Conservation (phyloP, 2,113 vertebrate genomes). For the Lagopus leucura region DNA sequence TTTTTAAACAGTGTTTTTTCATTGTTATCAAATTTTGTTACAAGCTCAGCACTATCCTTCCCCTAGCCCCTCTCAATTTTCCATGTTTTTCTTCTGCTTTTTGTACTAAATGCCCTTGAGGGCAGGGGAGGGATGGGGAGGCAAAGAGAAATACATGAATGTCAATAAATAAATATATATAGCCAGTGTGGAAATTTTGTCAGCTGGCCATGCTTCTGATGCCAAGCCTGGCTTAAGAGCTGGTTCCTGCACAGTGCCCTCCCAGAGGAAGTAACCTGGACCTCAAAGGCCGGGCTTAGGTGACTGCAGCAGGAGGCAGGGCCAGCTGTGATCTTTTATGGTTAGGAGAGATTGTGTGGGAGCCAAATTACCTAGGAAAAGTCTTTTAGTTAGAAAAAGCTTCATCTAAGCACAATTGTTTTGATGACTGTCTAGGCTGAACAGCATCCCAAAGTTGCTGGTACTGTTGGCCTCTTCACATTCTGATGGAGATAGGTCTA, state of each 20-base stretch:
- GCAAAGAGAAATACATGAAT: not conserved
- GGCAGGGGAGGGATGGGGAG: not conserved
- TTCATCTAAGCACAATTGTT: not conserved
- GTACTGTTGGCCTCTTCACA: not conserved
- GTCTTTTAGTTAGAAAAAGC: not conserved
- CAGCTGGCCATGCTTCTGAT: not conserved
- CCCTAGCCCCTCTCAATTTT: not conserved
- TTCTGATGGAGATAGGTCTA: not conserved
- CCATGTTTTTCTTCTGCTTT: not conserved
- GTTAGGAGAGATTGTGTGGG: not conserved
- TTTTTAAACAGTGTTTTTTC: slow-evolving; percentile 8
- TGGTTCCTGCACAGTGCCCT: not conserved
- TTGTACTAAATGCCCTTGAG: not conserved
- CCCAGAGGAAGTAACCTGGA: not conserved
- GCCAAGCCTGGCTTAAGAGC: not conserved
- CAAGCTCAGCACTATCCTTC: not conserved
- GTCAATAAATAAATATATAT: not conserved
- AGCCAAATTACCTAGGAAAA: not conserved
- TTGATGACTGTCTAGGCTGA: not conserved
- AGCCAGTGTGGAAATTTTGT: not conserved
- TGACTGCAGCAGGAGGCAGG: slow-evolving; percentile 27
- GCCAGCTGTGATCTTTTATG: slow-evolving; percentile 22
- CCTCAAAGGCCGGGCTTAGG: not conserved
- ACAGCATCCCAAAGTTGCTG: not conserved
- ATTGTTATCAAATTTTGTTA: not conserved